Evolutionary conservation across 1,140 invertebrate species (phyloP).

Genomic region (Schlechtendalia chinensis): DNA sequence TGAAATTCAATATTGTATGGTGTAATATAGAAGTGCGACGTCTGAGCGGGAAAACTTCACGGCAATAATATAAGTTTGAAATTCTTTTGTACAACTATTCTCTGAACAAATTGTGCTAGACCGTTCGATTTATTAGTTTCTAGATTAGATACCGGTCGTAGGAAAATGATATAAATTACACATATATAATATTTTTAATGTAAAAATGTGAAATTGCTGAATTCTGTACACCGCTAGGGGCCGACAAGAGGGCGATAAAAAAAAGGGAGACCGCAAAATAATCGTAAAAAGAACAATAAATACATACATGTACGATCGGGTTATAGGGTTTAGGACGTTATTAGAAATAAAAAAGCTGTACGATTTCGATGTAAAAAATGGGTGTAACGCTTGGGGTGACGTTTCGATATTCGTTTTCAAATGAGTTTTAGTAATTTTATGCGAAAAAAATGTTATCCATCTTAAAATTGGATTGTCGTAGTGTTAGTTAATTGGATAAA

Average conservation of each 20-base stretch:
- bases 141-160: slow-evolving; percentile 33
- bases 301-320: slow-evolving; percentile 16
- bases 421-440: slow-evolving; percentile 1
- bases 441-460: neutral
- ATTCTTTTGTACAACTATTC: slow-evolving; percentile 10
- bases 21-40: neutral
- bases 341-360: slow-evolving; percentile 7
- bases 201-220: slow-evolving; percentile 20
- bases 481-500: too few relatives aligned
- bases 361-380: slow-evolving; percentile 6
- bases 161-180: slow-evolving; percentile 18
- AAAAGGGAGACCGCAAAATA: neutral
- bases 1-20: neutral
- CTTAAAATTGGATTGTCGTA: slow-evolving; percentile 16
- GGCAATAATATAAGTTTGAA: neutral
- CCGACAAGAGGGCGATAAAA: slow-evolving; percentile 30
- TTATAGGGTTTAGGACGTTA: slow-evolving; percentile 18
- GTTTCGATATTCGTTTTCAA: slow-evolving; percentile 24
- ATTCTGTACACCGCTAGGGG: neutral
- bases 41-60: neutral
- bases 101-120: slow-evolving; percentile 12
- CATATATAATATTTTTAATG: neutral
- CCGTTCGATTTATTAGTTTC: slow-evolving; percentile 39
- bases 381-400: slow-evolving; percentile 7
- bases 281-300: slow-evolving; percentile 46